phyloP scores from a whole-genome alignment of 2,888 invertebrate species.

The Drosophila kambysellisi region DNA sequence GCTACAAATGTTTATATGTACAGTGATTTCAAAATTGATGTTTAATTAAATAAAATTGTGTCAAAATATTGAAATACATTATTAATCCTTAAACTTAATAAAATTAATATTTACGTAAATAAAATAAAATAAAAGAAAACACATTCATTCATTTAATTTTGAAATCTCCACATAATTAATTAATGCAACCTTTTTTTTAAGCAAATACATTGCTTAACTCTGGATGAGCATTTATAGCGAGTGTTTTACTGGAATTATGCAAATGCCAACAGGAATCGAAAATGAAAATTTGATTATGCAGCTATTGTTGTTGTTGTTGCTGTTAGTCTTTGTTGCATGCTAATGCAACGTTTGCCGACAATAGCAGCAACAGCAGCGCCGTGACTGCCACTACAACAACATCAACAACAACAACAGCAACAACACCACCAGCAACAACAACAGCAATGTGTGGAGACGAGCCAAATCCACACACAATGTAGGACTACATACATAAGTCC shows the following conservation, averaged over 20 bases:
- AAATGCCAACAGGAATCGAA: slow-evolving; percentile 53
- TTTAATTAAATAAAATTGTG: not conserved
- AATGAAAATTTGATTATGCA: slow-evolving; percentile 65
- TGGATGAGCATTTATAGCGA: not conserved
- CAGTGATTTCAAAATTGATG: not conserved
- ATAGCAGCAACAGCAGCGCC: slow-evolving; percentile 53
- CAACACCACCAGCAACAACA: slow-evolving; percentile 24
- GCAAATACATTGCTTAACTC: not conserved
- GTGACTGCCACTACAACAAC: slow-evolving; percentile 51
- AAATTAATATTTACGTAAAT: not conserved
- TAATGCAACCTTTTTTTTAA: not conserved
- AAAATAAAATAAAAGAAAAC: not conserved
- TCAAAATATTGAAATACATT: too few species aligned
- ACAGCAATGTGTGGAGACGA: slow-evolving; percentile 31
- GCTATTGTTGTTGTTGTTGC: slow-evolving; percentile 14
- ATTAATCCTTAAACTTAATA: too few species aligned
- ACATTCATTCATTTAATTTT: not conserved
- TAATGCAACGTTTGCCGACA: slow-evolving; percentile 63
- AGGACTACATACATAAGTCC: slow-evolving; percentile 9
- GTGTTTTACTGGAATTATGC: slow-evolving; percentile 55
- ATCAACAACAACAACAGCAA: slow-evolving; percentile 6
- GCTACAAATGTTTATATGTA: not conserved
- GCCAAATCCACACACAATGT: slow-evolving; percentile 32
- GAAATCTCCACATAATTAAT: not conserved
- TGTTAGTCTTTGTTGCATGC: slow-evolving; percentile 43